Base-by-base conservation (phyloP, 1,140 invertebrate species). In the Phthorimaea operculella region DNA sequence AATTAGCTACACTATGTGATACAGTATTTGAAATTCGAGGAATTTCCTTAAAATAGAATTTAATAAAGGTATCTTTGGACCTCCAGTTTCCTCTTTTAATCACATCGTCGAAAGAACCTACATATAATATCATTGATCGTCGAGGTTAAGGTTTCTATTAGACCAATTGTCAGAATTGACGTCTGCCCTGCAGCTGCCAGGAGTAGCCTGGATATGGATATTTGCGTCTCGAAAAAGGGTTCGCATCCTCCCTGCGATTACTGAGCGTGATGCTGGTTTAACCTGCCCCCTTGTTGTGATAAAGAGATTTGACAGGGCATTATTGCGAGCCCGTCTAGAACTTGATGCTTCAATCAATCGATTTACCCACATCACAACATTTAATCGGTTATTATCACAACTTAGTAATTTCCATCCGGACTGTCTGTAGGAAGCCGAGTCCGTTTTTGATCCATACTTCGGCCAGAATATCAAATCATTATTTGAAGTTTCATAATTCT, bases 381-480 rank as follows among this genome's bases (percentile, higher is more conserved):
- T 33, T 21, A 45, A 42, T 8, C 5, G 10, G 6, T 18, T 42
- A n/a, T 11, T 17, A n/a, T 15, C 15, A 10, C 21, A 12, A 14
- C 18, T 21, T 10, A 18, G 8, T 14, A 54, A 21, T 14, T 44
- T 36, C 52, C 52, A 54, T 45, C 52, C 52, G 21, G 52, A 54
- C 16, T 54, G 52, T 45, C 34, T 16, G 8, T 9, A 39, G 14
- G 15, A 44, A 4, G 52, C 36, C 5, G n/a, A 14, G 18, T 54
- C 52, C 11, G 52, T 54, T 44, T 54, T 54, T 17, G 52, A 54
- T n/a, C 52, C 52, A 21, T 44, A 54, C 12, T 9, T 4, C 8
- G 52, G 42, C 52, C 52, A 54, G 28, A 54, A 54, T 36, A 44
- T 33, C 14, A 54, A 15, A 28, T n/a, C 9, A 54, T 34, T 12